These are phyloP conservation scores for Syrista parreyssii DNA, from an alignment of 2,888 invertebrate genomes.

Conservation along the genomic window DNA sequence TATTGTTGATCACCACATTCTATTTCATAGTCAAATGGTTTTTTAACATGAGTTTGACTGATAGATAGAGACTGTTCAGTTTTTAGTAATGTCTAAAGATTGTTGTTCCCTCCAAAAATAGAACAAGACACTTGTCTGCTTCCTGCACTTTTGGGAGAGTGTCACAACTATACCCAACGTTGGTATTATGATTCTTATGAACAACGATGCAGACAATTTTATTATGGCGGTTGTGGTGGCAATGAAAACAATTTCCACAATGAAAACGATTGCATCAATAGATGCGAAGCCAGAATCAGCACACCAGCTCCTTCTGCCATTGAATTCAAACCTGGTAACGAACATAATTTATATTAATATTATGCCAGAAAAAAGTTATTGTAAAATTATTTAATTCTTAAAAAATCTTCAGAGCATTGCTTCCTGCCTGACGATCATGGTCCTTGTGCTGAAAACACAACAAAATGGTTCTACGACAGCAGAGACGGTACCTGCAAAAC, in stretches of 20 bases:
- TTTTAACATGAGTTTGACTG: too few species aligned
- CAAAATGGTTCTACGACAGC: conserved; percentile 80
- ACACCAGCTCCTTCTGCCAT: conserved; percentile 63
- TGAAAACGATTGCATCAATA: conserved; percentile 74
- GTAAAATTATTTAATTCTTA: neutral
- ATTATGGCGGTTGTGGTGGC: conserved; percentile 92
- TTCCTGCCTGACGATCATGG: conserved; percentile 76
- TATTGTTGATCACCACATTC: neutral
- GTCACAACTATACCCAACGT: conserved; percentile 77
- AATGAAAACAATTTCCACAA: conserved; percentile 87
- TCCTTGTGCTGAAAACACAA: conserved; percentile 71
- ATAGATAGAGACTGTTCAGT: too few species aligned
- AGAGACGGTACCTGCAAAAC: conserved; percentile 78
- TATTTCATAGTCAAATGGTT: neutral
- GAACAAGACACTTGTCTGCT: conserved; percentile 79
- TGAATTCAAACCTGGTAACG: conserved; percentile 59
- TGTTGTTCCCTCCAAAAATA: conserved; percentile 47
- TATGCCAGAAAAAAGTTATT: conserved; percentile 18
- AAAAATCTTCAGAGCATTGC: conserved; percentile 72
- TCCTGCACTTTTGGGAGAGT: conserved; percentile 82
- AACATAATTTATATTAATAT: conserved; percentile 16
- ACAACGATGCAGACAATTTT: conserved; percentile 81
- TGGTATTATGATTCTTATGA: conserved; percentile 88
- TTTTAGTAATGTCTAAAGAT: neutral
- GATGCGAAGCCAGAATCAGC: conserved; percentile 70